phyloP scores from a whole-genome alignment of 2,888 invertebrate genomes.

The Maniola hyperantus region DNA sequence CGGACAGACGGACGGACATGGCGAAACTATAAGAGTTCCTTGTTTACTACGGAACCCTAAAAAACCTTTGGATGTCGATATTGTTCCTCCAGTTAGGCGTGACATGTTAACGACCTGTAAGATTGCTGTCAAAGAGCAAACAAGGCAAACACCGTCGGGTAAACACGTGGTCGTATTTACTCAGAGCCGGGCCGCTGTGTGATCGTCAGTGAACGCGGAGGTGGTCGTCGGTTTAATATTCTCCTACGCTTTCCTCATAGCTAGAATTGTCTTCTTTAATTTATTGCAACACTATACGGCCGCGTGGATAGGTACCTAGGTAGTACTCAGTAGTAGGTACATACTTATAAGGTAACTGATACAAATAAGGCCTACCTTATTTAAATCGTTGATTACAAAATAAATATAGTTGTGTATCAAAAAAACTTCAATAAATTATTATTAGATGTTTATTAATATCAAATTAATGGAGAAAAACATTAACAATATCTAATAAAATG shows the following conservation, averaged over 20 bases:
- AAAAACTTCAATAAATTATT: too few relatives aligned
- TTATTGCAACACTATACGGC: neutral
- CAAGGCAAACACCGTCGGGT: constrained; percentile 55
- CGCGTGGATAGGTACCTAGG: neutral
- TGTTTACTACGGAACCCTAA: too few relatives aligned
- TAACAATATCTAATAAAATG: too few relatives aligned
- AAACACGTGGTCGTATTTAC: constrained; percentile 66
- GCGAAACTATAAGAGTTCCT: too few relatives aligned
- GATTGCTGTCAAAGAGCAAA: constrained; percentile 80
- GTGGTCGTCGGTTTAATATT: constrained; percentile 54
- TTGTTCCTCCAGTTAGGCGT: constrained; percentile 63
- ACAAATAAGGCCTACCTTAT: too few relatives aligned
- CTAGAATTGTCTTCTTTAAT: neutral
- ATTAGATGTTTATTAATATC: too few relatives aligned
- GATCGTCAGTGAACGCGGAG: constrained; percentile 53
- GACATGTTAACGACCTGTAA: constrained; percentile 80
- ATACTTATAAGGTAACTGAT: too few relatives aligned
- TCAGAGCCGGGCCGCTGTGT: constrained; percentile 61
- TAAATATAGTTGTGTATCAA: too few relatives aligned
- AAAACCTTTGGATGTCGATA: constrained; percentile 45
- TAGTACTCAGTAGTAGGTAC: neutral
- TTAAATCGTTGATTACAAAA: too few relatives aligned
- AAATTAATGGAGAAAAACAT: too few relatives aligned
- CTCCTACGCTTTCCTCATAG: constrained; percentile 24
- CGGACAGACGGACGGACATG: too few relatives aligned